Base-by-base conservation (phyloP, 2,888 invertebrate genomes). In the Tiliacea aurago region DNA sequence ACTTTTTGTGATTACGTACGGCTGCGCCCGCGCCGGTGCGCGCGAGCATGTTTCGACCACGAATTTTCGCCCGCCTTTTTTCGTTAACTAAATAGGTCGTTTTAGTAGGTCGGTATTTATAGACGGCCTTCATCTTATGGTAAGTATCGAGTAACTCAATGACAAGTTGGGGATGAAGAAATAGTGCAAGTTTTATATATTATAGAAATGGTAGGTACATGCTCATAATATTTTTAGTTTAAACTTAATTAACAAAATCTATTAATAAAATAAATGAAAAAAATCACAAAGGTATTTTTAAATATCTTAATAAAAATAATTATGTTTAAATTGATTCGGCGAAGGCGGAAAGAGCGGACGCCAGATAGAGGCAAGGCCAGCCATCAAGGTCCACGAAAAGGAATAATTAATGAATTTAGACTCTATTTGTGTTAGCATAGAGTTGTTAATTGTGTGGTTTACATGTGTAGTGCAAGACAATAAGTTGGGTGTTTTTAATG, bases 291-390 rank as follows among this genome's bases (percentile, higher is more conserved):
- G 78, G 81, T 82, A 76, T 87, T 87, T 89, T 87, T 87, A 86
- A 83, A 88, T 83, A 89, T 86, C 87, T 88, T 87, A 91, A 92
- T 91, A 92, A 93, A 93, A 94, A 94, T 93, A 92, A 92, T 93
- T 92, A 93, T 91, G 92, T 93, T 93, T 92, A 91, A 95, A 94
- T 94, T 94, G 95, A 95, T 94, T 95, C 94, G 93, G 91, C 93
- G 93, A 95, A 96, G 95, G 95, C 96, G 96, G 96, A 96, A 96
- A 95, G 95, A 96, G 92, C 94, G 95, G 93, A 90, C 94, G 94
- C 92, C 93, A 94, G 94, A 95, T 94, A 94, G 92, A 92, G 87
- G 89, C 96, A 95, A 96, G 96, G 96, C 94, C 95, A 94, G 80
- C 77, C 91, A 81, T 90, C 95, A 95, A 96, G 96, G 96, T 94